phyloP scores from a whole-genome alignment of 2,797 vertebrate species.

The Decapterus maruadsi region DNA sequence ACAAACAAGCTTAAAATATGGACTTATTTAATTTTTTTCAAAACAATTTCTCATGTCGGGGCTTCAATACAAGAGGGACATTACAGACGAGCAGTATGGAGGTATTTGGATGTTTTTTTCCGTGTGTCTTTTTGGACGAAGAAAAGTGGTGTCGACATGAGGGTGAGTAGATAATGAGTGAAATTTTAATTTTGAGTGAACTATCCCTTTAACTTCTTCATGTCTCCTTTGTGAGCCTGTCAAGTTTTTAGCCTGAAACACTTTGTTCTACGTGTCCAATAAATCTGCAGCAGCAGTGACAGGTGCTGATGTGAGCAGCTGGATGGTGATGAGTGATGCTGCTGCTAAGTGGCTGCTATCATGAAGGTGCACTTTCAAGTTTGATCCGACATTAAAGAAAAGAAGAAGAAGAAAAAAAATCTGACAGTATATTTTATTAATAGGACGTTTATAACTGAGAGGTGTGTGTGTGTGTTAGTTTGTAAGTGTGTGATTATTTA shows the following conservation, averaged over 20 bases:
- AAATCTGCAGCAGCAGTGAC: constrained; percentile 46
- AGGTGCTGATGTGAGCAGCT: constrained; percentile 59
- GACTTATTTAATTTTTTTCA: no score
- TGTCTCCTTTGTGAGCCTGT: constrained; percentile 43
- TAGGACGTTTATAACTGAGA: constrained; percentile 22
- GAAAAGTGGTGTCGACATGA: no score
- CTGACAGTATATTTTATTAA: constrained; percentile 6
- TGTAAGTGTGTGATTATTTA: background rate
- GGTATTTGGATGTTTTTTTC: no score
- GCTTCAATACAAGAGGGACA: no score
- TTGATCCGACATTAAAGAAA: constrained; percentile 22
- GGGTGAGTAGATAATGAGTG: no score
- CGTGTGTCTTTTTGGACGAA: no score
- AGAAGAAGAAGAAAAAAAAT: constrained; percentile 28
- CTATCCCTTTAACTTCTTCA: constrained; percentile 13
- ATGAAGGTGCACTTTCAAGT: constrained; percentile 59
- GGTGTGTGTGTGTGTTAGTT: background rate
- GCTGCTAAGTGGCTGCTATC: constrained; percentile 67
- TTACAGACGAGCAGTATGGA: no score
- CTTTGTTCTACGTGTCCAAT: constrained; percentile 56
- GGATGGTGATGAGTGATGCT: constrained; percentile 63
- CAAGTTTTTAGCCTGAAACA: constrained; percentile 43
- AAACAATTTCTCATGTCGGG: no score
- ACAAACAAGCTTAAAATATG: no score
- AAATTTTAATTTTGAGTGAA: no score